phyloP scores from a whole-genome alignment of 2,888 invertebrate genomes.

The Nineta flava region DNA sequence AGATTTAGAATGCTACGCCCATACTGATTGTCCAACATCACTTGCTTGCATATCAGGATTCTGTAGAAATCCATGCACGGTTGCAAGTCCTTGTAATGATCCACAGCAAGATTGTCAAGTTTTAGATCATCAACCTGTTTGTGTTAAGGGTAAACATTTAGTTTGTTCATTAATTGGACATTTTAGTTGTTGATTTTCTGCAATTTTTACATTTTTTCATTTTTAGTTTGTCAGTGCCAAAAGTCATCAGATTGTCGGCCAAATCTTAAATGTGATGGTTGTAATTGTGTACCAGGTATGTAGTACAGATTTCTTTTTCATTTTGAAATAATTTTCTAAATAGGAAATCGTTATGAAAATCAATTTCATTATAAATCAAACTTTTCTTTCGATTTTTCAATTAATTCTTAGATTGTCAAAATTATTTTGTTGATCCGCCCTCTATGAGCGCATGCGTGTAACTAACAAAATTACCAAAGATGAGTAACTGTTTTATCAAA shows the following conservation, averaged over 20 bases:
- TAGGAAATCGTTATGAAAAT: no score
- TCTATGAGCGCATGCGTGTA: no score
- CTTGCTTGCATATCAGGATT: conserved; percentile 64
- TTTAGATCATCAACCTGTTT: conserved; percentile 67
- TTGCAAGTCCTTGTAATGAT: conserved; percentile 52
- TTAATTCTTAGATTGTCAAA: no score
- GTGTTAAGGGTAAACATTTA: conserved; percentile 48
- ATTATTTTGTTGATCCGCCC: no score
- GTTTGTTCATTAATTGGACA: not conserved
- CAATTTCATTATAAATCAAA: no score
- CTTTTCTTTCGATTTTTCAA: no score
- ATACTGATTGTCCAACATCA: conserved; percentile 61
- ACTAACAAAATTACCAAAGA: no score
- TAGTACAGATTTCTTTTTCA: conserved; percentile 11
- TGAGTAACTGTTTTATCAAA: no score
- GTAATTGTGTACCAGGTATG: conserved; percentile 48
- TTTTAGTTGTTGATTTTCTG: not conserved
- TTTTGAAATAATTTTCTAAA: no score
- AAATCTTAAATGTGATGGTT: conserved; percentile 49
- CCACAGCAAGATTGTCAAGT: conserved; percentile 65
- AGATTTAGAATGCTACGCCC: conserved; percentile 67
- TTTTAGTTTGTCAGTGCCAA: conserved; percentile 54
- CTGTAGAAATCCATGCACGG: conserved; percentile 69
- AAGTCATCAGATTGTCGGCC: conserved; percentile 46
- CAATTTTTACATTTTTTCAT: not conserved